phyloP scores from a whole-genome alignment of 2,113 vertebrate genomes.

The Sula dactylatra region DNA sequence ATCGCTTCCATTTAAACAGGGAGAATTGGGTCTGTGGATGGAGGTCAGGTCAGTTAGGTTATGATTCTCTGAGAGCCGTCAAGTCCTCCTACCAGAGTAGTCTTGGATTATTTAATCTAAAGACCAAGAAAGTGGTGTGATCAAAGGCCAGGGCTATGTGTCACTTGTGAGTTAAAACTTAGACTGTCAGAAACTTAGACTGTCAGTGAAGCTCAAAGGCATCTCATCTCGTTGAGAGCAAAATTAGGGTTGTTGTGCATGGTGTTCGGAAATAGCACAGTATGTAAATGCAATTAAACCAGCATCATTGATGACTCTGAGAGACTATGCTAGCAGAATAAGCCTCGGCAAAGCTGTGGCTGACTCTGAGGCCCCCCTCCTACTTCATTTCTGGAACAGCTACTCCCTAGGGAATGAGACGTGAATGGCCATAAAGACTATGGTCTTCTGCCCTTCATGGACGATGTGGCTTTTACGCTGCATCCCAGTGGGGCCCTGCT shows the following conservation, averaged over 20 bases:
- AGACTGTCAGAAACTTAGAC: not conserved
- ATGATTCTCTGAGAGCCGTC: not conserved
- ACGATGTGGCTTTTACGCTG: not conserved
- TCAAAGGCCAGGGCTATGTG: not conserved
- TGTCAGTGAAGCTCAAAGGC: not conserved
- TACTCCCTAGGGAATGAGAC: not conserved
- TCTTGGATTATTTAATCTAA: not conserved
- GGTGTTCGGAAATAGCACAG: constrained; percentile 21
- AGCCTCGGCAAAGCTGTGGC: not conserved
- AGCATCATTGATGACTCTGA: not conserved
- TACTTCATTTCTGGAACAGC: not conserved
- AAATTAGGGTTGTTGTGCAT: constrained; percentile 4
- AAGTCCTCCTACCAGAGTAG: accelerated
- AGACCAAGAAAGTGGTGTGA: not conserved
- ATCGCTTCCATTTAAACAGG: not conserved
- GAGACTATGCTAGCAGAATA: not conserved
- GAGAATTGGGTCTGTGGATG: not conserved
- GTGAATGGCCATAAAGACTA: not conserved
- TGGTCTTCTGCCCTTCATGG: not conserved
- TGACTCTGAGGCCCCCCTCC: not conserved
- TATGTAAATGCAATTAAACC: constrained; percentile 63
- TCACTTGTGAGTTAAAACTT: not conserved
- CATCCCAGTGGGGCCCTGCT: not conserved
- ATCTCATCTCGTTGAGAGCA: not conserved
- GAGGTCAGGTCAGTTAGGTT: not conserved